These are phyloP conservation scores for Baryphthengus martii DNA, from an alignment of 2,113 vertebrate genomes.

Conservation along the genomic window DNA sequence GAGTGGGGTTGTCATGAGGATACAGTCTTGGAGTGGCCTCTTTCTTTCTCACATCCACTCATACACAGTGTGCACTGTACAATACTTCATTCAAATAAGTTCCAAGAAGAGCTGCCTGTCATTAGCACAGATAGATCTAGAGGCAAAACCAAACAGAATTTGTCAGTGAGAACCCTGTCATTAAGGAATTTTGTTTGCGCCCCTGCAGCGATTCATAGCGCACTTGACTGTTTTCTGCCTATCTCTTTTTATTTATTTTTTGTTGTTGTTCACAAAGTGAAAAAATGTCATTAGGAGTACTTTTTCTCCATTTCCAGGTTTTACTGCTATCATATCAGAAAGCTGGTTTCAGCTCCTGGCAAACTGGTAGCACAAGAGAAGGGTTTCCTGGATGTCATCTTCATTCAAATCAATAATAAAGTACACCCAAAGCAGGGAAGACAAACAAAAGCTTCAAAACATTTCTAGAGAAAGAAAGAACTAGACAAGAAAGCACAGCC, in stretches of 20 bases:
- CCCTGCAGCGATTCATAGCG: slow-evolving; percentile 27
- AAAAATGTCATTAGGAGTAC: neutral
- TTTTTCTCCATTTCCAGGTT: neutral
- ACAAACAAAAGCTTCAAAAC: neutral
- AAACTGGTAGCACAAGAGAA: neutral
- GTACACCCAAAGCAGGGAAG: neutral
- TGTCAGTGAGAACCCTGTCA: slow-evolving; percentile 17
- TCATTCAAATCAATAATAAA: slow-evolving; percentile 1
- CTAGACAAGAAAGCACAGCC: neutral
- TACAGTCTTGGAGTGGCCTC: neutral
- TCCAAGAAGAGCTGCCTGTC: neutral
- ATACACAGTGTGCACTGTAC: neutral
- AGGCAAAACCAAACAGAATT: slow-evolving; percentile 39
- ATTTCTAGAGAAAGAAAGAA: neutral
- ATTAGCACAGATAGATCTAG: slow-evolving; percentile 10
- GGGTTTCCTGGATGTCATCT: neutral
- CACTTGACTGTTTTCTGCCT: slow-evolving; percentile 6
- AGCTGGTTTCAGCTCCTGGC: neutral
- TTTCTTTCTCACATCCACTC: slow-evolving; percentile 7
- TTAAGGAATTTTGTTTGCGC: slow-evolving; percentile 26
- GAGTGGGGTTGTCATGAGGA: slow-evolving; percentile 29
- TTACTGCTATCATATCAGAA: neutral
- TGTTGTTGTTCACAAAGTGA: neutral
- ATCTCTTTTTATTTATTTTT: neutral
- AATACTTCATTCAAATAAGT: slow-evolving; percentile 33